Conservation (phyloP, 2,888 invertebrate species). For the Saturnia japonica region DNA sequence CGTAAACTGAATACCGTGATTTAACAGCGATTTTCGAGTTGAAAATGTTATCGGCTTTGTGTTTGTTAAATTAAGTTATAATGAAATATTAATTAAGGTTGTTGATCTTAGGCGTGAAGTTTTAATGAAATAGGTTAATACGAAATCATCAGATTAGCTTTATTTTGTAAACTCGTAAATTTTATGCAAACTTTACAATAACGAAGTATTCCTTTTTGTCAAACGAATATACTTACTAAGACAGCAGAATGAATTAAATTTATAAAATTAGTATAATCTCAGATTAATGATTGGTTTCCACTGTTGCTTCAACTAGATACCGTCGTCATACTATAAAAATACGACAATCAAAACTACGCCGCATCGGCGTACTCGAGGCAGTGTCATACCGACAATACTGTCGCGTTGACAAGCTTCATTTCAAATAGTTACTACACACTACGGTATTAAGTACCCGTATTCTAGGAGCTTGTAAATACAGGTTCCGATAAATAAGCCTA, state of each 20-base stretch:
- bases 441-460: too few species aligned
- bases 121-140: slow-evolving; percentile 23
- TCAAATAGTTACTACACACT: too few species aligned
- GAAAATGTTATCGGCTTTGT: slow-evolving; percentile 20
- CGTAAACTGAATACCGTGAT: slow-evolving; percentile 43
- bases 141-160: slow-evolving; percentile 13
- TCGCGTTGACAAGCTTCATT: too few species aligned
- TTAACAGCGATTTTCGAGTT: slow-evolving; percentile 29
- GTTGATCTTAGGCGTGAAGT: slow-evolving; percentile 23
- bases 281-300: too few species aligned
- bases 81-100: slow-evolving; percentile 29
- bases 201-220: slow-evolving; percentile 13
- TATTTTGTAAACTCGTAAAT: slow-evolving; percentile 11
- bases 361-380: too few species aligned
- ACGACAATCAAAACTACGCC: too few species aligned
- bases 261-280: neutral
- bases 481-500: too few species aligned
- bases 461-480: too few species aligned
- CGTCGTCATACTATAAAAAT: too few species aligned
- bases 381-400: too few species aligned
- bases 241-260: neutral
- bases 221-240: neutral
- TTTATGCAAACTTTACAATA: slow-evolving; percentile 2
- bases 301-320: too few species aligned
- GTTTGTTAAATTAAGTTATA: slow-evolving; percentile 29